These are phyloP conservation scores for Poeciliopsis infans DNA, from an alignment of 2,797 vertebrate genomes.

Conservation along the genomic window DNA sequence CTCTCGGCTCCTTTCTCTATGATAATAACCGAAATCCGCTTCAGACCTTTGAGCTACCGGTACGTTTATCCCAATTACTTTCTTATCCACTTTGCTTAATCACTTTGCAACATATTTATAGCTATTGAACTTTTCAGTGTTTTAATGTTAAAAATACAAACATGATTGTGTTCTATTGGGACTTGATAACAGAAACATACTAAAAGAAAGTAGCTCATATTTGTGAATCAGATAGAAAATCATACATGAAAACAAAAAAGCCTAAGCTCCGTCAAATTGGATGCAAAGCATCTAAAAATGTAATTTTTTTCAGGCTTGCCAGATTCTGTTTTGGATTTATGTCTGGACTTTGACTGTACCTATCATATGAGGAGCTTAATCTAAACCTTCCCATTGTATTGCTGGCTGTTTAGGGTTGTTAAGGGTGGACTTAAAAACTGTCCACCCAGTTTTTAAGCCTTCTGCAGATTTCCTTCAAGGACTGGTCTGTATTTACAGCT, in stretches of 20 bases:
- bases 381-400: not conserved
- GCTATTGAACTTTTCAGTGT: not conserved
- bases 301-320: not conserved
- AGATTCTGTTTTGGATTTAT: not conserved
- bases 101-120: not conserved
- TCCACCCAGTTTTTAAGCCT: not conserved
- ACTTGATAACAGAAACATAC: not conserved
- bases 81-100: not conserved
- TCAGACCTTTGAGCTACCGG: not conserved
- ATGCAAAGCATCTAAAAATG: not conserved
- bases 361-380: not conserved
- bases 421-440: too few relatives aligned
- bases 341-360: not conserved
- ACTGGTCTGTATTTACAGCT: not conserved
- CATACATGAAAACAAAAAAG: not conserved
- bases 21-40: not conserved
- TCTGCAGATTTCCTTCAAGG: not conserved
- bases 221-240: not conserved
- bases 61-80: not conserved
- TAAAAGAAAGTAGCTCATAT: not conserved
- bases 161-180: not conserved
- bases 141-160: not conserved
- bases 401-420: not conserved
- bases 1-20: not conserved
- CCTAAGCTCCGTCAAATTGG: not conserved